Percentiles rank a stretch among this genome's conserved stretches.
These are phyloP conservation scores for Chymomyza caudatula DNA, from an alignment of 2,888 invertebrate genomes.

Conservation along the genomic window DNA sequence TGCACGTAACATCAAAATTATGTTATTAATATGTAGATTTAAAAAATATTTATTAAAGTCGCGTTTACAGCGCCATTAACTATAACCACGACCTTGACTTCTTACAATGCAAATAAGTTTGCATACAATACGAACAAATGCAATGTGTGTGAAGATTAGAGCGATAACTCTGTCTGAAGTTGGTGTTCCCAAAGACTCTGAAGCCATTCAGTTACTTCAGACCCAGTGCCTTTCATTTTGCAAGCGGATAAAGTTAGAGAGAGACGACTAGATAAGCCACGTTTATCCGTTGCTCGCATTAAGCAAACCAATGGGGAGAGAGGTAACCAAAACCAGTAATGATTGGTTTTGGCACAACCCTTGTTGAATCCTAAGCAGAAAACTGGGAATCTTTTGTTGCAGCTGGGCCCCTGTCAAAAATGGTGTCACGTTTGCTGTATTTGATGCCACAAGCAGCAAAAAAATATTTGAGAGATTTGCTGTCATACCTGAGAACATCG, in stretches of 20 bases:
- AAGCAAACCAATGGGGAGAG: conserved; percentile 41
- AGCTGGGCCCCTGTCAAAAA: not conserved
- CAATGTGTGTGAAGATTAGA: not conserved
- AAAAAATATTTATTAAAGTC: not conserved
- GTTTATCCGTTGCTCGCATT: conserved; percentile 45
- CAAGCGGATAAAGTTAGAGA: conserved; percentile 59
- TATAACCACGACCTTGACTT: conserved; percentile 51
- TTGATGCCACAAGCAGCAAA: not conserved
- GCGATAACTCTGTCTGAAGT: not conserved
- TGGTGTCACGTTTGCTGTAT: not conserved
- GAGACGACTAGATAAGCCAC: conserved; percentile 42
- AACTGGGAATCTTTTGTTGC: not conserved
- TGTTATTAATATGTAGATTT: conserved; percentile 9
- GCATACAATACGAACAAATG: not conserved
- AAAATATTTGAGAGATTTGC: not conserved
- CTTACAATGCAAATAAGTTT: conserved; percentile 40
- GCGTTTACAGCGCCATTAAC: conserved; percentile 27
- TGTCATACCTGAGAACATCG: not conserved
- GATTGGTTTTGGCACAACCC: conserved; percentile 47
- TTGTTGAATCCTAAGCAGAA: conserved; percentile 8
- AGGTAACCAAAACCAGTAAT: conserved; percentile 2
- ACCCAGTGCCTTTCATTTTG: conserved; percentile 53
- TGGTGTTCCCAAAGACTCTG: not conserved
- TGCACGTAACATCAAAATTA: not conserved
- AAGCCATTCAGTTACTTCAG: not conserved